A percentile compares a stretch with the other conserved stretches of the same genome.
These are phyloP conservation scores for Scolopax bukidnonensis DNA, from an alignment of 2,797 vertebrate genomes.

Conservation along the genomic window DNA sequence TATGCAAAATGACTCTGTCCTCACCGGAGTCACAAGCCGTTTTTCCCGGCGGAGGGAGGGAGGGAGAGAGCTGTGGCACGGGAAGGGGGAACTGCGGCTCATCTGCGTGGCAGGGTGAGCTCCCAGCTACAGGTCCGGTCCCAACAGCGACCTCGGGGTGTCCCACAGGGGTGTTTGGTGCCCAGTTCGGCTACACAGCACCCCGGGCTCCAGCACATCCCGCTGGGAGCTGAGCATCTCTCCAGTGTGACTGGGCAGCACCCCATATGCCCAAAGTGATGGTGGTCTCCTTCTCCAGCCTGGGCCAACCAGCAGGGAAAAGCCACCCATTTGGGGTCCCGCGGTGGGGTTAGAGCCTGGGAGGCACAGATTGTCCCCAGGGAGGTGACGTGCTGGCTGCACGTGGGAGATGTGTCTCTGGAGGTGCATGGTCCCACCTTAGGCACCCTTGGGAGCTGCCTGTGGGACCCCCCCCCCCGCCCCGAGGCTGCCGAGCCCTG, in stretches of 20 bases:
- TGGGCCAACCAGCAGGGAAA: background rate
- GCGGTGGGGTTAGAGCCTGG: rapidly evolving
- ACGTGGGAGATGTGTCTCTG: rapidly evolving
- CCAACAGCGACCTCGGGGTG: rapidly evolving
- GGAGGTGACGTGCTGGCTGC: background rate
- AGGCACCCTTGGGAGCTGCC: background rate
- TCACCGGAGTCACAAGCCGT: background rate
- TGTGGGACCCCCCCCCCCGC: background rate
- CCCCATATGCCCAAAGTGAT: rapidly evolving
- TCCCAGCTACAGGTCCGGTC: rapidly evolving
- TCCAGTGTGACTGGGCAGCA: background rate
- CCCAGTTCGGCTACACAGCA: background rate
- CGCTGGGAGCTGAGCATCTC: rapidly evolving
- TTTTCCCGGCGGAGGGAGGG: background rate
- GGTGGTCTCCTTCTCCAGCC: background rate
- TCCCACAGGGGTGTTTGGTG: background rate
- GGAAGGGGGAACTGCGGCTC: background rate
- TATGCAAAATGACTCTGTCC: conserved; percentile 43
- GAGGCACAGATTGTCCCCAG: rapidly evolving
- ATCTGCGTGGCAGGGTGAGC: background rate
- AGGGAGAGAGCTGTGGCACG: background rate
- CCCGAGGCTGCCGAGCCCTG: background rate
- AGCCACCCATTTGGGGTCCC: background rate
- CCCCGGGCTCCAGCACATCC: background rate
- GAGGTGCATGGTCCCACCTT: background rate